A percentile compares a stretch with the other conserved stretches of the same genome.
These are phyloP conservation scores for Marmota monax DNA, from an alignment of 2,113 vertebrate genomes.

Conservation along the genomic window DNA sequence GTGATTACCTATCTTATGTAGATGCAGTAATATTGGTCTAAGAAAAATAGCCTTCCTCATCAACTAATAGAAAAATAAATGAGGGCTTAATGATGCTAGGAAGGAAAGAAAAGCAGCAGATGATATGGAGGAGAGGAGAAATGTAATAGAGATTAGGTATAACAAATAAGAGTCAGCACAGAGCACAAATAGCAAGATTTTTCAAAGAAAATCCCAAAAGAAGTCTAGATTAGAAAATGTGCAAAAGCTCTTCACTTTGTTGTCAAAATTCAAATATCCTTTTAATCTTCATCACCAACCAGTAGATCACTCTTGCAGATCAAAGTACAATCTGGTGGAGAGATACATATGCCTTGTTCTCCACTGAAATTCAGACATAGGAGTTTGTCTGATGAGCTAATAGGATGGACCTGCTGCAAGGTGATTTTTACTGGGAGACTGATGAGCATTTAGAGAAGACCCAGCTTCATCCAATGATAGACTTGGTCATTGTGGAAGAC, in stretches of 20 bases:
- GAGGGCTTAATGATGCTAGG: not conserved
- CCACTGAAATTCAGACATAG: not conserved
- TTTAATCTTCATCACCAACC: not conserved
- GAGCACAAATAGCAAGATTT: not conserved
- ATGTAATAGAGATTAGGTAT: not conserved
- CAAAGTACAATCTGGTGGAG: not conserved
- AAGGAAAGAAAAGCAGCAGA: constrained; percentile 9
- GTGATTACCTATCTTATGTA: constrained; percentile 9
- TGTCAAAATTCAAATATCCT: not conserved
- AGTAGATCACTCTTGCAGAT: not conserved
- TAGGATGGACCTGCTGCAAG: not conserved
- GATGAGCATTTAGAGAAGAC: not conserved
- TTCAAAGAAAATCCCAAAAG: not conserved
- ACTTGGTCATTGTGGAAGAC: not conserved
- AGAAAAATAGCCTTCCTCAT: constrained; percentile 25
- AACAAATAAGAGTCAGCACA: not conserved
- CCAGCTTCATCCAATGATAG: not conserved
- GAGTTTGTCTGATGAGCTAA: not conserved
- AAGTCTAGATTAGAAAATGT: not conserved
- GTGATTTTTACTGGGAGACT: not conserved
- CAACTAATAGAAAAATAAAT: constrained; percentile 6
- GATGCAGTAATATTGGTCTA: constrained; percentile 15
- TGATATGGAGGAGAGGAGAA: not conserved
- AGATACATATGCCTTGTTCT: not conserved
- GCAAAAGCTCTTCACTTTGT: constrained; percentile 37